Evolutionary conservation across 2,888 invertebrate genomes (phyloP), one percentile per base, ranked within the genome.

Genomic region (Pinctada fucata): DNA sequence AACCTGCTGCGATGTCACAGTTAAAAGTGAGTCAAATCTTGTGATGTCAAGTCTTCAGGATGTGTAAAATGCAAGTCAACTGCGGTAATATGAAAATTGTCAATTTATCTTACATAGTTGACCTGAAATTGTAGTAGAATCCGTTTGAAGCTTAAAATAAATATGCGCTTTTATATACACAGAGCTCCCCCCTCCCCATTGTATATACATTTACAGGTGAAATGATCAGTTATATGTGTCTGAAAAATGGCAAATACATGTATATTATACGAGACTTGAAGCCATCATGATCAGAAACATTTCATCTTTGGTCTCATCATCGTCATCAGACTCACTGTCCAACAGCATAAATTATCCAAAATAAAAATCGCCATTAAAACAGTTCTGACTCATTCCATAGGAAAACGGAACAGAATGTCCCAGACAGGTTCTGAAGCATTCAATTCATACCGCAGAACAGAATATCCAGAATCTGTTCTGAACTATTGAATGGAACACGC

Each of bases 281-380:
- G 58, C 58, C 8, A 58, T 58, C 13, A 58, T 58, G 58, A 58
- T 58, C 58, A 13, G 58, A 58, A 58, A 58, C 58, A 58, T 58
- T 58, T 58, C 58, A 58, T 58, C 58, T 58, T 58, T 13, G 6
- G 58, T 58, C 58, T 58, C 58, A 58, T 58, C 58, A 58, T 58
- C 58, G 58, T 58, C 58, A 58, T 58, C 58, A 58, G 58, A 58
- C 58, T 58, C 58, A 58, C 58, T 58, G 58, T 58, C 13, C 31
- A 31, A 31, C 31, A 31, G 31, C 31, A 31, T 31, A 31, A 31
- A 31, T 31, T 31, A 31, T 31, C 31, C 58, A 58, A 58, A 58
- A 58, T 58, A 58, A 58, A 58, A 6, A 58, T 58, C 1, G 58
- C 58, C 58, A 58, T 58, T 58, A 58, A 6, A 58, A 6, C 6